These are phyloP conservation scores for Protobothrops flavoviridis DNA, from an alignment of 2,113 vertebrate species.

Conservation along the genomic window DNA sequence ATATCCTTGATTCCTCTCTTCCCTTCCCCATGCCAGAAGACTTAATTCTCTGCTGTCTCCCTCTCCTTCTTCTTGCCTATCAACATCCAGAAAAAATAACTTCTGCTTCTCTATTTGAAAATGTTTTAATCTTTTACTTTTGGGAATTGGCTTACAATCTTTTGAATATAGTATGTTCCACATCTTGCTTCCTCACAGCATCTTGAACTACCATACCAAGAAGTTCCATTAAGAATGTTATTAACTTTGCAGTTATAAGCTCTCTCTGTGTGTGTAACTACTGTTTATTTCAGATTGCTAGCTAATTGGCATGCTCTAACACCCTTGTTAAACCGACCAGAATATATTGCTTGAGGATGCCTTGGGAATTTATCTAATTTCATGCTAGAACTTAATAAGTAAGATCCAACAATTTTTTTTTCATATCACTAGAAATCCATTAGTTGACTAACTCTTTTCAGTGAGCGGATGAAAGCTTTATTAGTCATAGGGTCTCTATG, in stretches of 20 bases:
- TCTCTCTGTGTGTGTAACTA: constrained; percentile 62
- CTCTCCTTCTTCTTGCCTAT: constrained; percentile 37
- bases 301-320: constrained; percentile 70
- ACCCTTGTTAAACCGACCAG: constrained; percentile 66
- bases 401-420: constrained; percentile 69
- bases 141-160: constrained; percentile 65
- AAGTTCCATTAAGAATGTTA: constrained; percentile 74
- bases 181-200: constrained; percentile 54
- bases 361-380: constrained; percentile 76
- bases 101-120: constrained; percentile 60
- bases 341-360: constrained; percentile 73
- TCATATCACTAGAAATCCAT: constrained; percentile 73
- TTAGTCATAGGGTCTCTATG: constrained; percentile 65
- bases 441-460: constrained; percentile 68
- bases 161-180: constrained; percentile 62
- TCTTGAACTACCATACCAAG: constrained; percentile 64
- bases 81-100: constrained; percentile 49
- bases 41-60: background rate
- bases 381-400: constrained; percentile 76
- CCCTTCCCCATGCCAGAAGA: background rate
- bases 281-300: constrained; percentile 71
- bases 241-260: constrained; percentile 71
- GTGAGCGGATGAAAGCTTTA: constrained; percentile 70
- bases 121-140: constrained; percentile 67
- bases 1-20: background rate